Evolutionary conservation across 2,888 invertebrate genomes (phyloP).

Genomic region (Parnassius orleans): DNA sequence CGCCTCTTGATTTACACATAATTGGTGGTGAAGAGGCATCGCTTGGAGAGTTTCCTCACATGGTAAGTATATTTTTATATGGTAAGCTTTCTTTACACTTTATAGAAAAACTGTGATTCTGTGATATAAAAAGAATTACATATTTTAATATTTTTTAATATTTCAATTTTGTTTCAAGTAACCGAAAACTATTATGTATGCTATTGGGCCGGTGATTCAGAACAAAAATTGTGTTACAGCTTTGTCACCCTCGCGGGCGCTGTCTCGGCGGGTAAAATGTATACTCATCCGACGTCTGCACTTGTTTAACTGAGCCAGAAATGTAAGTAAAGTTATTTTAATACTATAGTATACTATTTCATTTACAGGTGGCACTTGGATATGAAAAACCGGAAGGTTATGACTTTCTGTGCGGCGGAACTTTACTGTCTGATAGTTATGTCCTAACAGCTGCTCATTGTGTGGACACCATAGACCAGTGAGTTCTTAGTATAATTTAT

Average conservation of each 20-base stretch:
- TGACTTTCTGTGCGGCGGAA: constrained; percentile 66
- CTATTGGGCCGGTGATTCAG: too few species aligned
- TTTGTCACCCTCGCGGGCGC: too few species aligned
- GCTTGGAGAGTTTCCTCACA: constrained; percentile 68
- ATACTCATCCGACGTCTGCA: too few species aligned
- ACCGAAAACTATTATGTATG: too few species aligned
- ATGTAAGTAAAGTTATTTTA: too few species aligned
- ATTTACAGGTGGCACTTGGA: constrained; percentile 60
- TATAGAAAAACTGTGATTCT: too few species aligned
- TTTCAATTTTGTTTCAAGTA: too few species aligned
- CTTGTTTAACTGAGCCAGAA: too few species aligned
- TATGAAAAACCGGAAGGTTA: constrained; percentile 54
- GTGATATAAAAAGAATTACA: neutral
- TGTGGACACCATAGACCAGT: constrained; percentile 60
- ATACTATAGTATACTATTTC: neutral
- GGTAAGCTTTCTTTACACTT: constrained; percentile 19
- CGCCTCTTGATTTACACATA: constrained; percentile 57
- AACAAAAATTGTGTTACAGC: too few species aligned
- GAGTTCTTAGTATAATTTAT: constrained; percentile 28
- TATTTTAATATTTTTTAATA: too few species aligned
- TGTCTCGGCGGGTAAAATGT: too few species aligned
- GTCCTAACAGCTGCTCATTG: constrained; percentile 73
- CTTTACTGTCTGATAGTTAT: constrained; percentile 56
- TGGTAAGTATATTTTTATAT: constrained; percentile 44
- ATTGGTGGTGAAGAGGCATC: constrained; percentile 60